Base-by-base conservation (phyloP, 1,140 invertebrate genomes). In the Leptinotarsa texana region DNA sequence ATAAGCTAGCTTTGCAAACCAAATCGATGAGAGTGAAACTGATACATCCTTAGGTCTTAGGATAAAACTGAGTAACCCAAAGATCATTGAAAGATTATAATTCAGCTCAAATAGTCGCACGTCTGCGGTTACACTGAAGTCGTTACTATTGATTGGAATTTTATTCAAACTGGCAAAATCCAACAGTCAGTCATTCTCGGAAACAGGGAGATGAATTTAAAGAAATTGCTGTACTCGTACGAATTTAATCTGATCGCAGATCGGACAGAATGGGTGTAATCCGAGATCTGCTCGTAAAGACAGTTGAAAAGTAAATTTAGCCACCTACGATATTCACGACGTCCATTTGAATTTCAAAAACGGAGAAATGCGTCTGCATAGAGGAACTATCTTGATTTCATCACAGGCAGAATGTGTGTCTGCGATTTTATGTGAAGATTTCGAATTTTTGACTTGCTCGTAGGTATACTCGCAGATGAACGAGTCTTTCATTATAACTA, bases 281-380 rank as follows among this genome's bases (percentile, higher is more conserved):
- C 75, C 78, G 73, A 79, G 75, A 76, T 79, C 75, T 79, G 18
- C 57, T 79, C 78, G 75, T 79, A 79, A 79, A 79, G 76, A 76
- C 73, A 72, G 73, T 77, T 76, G 75, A 79, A 77, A 79, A 75
- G 69, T 79, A 79, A 77, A 79, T 79, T 79, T 75, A 77, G 63
- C 73, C 73, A 76, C 78, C 78, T 74, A 79, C 78, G 75, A 75
- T 27, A 57, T 21, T 79, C 78, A 79, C 78, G 78, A 79, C 62
- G 33, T 22, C 49, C 24, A 73, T 73, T 73, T 73, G 71, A 73
- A 73, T 73, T 73, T 73, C 47, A 73, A 73, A 73, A 66, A 21
- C 48, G 61, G 18, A 33, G 15, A 48, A 63, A 47, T 21, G 27
- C 22, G n/a, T 69, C 21, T 13, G 63, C 13, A 1, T 65, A 27